Conservation (phyloP, 2,888 invertebrate genomes). For the Yponomeuta malinellus region DNA sequence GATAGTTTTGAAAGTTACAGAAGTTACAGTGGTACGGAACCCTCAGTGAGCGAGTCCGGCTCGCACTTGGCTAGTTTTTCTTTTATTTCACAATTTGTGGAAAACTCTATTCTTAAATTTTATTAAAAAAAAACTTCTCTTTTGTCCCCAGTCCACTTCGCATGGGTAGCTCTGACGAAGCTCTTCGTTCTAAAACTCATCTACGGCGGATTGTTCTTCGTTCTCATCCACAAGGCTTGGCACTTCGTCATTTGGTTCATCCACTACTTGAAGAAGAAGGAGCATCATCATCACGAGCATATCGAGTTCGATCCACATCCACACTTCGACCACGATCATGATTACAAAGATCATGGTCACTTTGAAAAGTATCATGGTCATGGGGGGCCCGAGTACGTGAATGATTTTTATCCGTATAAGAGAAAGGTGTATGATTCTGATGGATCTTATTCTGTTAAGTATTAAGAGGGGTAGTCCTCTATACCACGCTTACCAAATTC, state of each 20-base stretch:
- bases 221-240: constrained; percentile 52
- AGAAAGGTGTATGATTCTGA: constrained; percentile 57
- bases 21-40: too few relatives aligned
- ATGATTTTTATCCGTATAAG: constrained; percentile 18
- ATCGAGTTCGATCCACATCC: constrained; percentile 41
- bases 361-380: not conserved
- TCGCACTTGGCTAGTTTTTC: too few relatives aligned
- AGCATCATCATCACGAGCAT: constrained; percentile 42
- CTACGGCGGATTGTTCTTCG: constrained; percentile 56
- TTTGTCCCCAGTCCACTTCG: constrained; percentile 59
- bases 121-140: not conserved
- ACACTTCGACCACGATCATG: constrained; percentile 16
- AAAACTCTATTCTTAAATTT: not conserved
- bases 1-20: too few relatives aligned
- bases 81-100: too few relatives aligned
- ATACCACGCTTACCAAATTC: too few relatives aligned
- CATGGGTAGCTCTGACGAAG: constrained; percentile 61
- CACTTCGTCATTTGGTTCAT: constrained; percentile 57
- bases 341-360: constrained; percentile 10
- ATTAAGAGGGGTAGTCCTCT: not conserved
- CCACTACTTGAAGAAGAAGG: constrained; percentile 55
- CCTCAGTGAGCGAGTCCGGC: too few relatives aligned
- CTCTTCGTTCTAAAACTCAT: constrained; percentile 55
- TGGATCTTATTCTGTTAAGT: constrained; percentile 56
- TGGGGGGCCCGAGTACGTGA: constrained; percentile 16